phyloP scores from a whole-genome alignment of 1,140 invertebrate species.

The Lethrus apterus region DNA sequence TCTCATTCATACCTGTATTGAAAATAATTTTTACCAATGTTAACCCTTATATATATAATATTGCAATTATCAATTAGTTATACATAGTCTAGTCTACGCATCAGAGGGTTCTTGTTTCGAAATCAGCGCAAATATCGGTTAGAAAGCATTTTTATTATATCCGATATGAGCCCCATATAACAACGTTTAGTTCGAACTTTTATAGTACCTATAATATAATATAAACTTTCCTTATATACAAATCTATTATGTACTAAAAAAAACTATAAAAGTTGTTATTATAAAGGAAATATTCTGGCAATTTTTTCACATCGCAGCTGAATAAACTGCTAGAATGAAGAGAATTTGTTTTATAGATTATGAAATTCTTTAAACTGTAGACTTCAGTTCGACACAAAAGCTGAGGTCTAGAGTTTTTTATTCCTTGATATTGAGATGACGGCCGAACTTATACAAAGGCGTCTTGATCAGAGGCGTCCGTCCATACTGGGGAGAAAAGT shows the following conservation, averaged over 20 bases:
- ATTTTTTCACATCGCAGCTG: slow-evolving; percentile 4
- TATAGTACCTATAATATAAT: not conserved
- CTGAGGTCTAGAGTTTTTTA: slow-evolving; percentile 13
- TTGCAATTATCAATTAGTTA: slow-evolving; percentile 11
- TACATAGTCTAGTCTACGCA: slow-evolving; percentile 14
- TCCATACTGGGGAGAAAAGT: slow-evolving; percentile 4
- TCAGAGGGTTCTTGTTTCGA: slow-evolving; percentile 16
- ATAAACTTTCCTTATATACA: slow-evolving; percentile 18
- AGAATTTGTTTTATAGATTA: slow-evolving; percentile 1
- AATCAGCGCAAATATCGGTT: slow-evolving; percentile 1
- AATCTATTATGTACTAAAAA: slow-evolving; percentile 10
- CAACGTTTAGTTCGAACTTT: slow-evolving; percentile 5
- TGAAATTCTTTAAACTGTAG: slow-evolving; percentile 5
- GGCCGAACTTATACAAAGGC: slow-evolving; percentile 12
- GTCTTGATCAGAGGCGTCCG: slow-evolving; percentile 16
- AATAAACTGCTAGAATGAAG: not conserved
- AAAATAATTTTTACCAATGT: slow-evolving; percentile 19
- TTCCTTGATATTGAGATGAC: slow-evolving; percentile 2
- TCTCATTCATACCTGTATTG: slow-evolving; percentile 18
- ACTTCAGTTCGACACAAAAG: slow-evolving; percentile 12
- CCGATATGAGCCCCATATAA: not conserved
- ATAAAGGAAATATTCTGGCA: not conserved
- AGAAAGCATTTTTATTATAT: not conserved
- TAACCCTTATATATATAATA: slow-evolving; percentile 17
- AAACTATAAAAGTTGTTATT: slow-evolving; percentile 2